Evolutionary conservation across 2,113 vertebrate genomes (phyloP).

Genomic region (Eretmochelys imbricata): DNA sequence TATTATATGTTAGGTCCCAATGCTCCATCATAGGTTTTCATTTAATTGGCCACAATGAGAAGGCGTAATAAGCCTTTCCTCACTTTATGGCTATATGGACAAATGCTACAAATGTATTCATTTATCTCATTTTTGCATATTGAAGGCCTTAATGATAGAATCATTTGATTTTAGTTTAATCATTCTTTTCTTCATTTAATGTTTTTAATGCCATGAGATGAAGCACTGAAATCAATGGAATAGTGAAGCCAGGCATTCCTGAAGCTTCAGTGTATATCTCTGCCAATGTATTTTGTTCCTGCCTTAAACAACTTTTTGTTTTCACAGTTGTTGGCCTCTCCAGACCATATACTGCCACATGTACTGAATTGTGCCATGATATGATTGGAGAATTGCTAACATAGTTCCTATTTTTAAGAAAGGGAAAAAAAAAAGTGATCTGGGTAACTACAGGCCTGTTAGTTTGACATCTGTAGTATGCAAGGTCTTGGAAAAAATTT

Average conservation of each 20-base stretch:
- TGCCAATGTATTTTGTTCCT: constrained; percentile 1
- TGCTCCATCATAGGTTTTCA: constrained; percentile 10
- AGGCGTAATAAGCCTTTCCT: constrained; percentile 6
- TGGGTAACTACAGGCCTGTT: too few relatives aligned
- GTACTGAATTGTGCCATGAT: neutral
- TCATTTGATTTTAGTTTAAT: neutral
- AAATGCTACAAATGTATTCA: neutral
- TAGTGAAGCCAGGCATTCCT: neutral
- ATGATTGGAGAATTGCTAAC: too few relatives aligned
- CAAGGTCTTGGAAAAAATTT: too few relatives aligned
- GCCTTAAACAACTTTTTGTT: constrained; percentile 17
- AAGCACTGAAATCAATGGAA: neutral
- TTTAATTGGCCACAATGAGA: neutral
- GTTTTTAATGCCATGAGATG: neutral
- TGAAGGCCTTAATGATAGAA: neutral
- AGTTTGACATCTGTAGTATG: too few relatives aligned
- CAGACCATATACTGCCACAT: neutral
- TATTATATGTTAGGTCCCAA: neutral
- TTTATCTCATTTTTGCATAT: neutral
- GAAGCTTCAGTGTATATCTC: neutral
- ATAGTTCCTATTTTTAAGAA: too few relatives aligned
- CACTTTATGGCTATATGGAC: neutral
- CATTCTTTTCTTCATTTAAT: neutral
- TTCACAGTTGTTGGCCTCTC: constrained; percentile 1
- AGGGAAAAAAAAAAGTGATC: too few relatives aligned